Conservation (phyloP, 2,113 vertebrate genomes). For the Leucopsar rothschildi region DNA sequence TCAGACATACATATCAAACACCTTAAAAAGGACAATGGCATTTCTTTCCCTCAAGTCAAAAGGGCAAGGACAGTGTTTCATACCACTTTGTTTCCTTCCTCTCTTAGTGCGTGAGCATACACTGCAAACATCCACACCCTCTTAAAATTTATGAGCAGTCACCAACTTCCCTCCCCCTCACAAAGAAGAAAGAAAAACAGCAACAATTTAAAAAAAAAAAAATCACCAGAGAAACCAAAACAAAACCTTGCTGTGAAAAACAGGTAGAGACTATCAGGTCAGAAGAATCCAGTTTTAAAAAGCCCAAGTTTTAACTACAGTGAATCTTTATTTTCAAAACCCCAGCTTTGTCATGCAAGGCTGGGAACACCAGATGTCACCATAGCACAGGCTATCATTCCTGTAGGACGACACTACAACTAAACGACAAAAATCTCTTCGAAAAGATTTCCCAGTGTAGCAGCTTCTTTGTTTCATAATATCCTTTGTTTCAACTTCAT, state of each 20-base stretch:
- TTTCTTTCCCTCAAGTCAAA: not conserved
- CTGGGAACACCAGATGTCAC: constrained; percentile 42
- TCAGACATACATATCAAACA: accelerated
- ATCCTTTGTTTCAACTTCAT: not conserved
- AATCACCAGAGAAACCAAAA: not conserved
- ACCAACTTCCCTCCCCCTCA: not conserved
- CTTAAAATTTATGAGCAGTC: not conserved
- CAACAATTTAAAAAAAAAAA: not conserved
- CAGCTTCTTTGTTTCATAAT: not conserved
- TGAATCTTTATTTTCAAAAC: not conserved
- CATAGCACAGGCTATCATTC: not conserved
- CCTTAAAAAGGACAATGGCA: not conserved
- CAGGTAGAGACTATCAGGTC: not conserved
- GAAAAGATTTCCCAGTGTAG: not conserved
- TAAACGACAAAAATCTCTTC: not conserved
- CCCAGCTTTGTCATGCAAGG: not conserved
- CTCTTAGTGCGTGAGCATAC: not conserved
- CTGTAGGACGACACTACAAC: accelerated
- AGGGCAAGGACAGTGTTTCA: not conserved
- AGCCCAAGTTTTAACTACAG: not conserved
- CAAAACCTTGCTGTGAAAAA: not conserved
- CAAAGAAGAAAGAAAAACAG: not conserved
- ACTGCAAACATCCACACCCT: not conserved
- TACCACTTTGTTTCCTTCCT: not conserved
- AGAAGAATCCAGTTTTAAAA: not conserved